A percentile compares a stretch with the other conserved stretches of the same genome.
These are phyloP conservation scores for Trissolcus basalis DNA, from an alignment of 1,140 invertebrate species.

Conservation along the genomic window DNA sequence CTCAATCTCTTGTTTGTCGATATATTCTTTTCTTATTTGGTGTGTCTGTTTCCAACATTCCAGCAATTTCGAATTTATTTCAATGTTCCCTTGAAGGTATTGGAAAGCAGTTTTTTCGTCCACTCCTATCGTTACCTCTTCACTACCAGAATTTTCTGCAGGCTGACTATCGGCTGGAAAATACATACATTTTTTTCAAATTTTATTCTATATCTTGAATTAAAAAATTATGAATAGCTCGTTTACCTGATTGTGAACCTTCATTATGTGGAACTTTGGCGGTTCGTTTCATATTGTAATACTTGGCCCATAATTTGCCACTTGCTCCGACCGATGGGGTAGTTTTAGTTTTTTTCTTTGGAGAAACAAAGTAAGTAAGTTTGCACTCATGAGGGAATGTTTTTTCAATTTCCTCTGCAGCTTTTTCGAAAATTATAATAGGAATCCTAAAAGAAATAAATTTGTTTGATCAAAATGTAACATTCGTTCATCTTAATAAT, in stretches of 20 bases:
- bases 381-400: constrained; percentile 33
- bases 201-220: too few relatives aligned
- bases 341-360: constrained; percentile 41
- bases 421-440: constrained; percentile 31
- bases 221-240: background rate
- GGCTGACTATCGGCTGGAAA: constrained; percentile 31
- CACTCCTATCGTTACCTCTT: constrained; percentile 23
- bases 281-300: constrained; percentile 44
- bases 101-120: constrained; percentile 39
- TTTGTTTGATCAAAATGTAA: background rate
- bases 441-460: constrained; percentile 22
- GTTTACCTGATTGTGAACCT: constrained; percentile 14
- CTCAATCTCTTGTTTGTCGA: constrained; percentile 39
- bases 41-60: constrained; percentile 39
- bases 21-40: constrained; percentile 29
- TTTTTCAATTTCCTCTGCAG: constrained; percentile 43
- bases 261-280: constrained; percentile 35
- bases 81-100: constrained; percentile 35
- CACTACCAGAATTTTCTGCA: constrained; percentile 14
- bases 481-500: too few relatives aligned
- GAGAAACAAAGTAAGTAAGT: constrained; percentile 37
- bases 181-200: too few relatives aligned
- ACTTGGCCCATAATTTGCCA: constrained; percentile 48
- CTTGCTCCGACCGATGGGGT: constrained; percentile 33
- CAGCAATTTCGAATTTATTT: constrained; percentile 31